Conservation (phyloP, 2,113 vertebrate genomes). For the Hystrix brachyura region DNA sequence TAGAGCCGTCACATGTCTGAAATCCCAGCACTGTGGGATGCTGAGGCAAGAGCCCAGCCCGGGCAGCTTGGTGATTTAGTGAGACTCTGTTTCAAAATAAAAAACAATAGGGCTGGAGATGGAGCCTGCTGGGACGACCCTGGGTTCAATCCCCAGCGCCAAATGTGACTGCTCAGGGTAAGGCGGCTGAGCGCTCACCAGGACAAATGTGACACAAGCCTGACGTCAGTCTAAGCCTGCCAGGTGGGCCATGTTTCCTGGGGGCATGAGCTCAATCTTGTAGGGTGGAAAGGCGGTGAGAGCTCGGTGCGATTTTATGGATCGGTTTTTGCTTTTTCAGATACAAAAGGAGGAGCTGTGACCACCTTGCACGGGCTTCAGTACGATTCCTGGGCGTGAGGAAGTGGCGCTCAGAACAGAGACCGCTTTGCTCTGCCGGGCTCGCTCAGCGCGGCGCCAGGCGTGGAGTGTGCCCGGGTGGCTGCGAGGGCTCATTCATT, state of each 20-base stretch:
- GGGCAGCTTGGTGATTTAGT: neutral
- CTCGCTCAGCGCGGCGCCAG: slow-evolving; percentile 46
- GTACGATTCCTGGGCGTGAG: neutral
- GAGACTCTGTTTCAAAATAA: neutral
- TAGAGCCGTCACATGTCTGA: neutral
- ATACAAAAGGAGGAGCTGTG: neutral
- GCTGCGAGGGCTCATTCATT: slow-evolving; percentile 79
- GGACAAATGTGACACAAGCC: neutral
- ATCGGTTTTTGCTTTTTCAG: slow-evolving; percentile 49
- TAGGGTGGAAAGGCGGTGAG: neutral
- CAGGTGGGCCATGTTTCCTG: neutral
- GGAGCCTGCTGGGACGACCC: neutral
- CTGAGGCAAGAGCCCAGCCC: neutral
- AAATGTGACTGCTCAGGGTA: neutral
- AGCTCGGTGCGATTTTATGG: neutral
- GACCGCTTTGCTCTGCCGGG: slow-evolving; percentile 21
- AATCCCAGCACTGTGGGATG: neutral
- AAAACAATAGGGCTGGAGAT: neutral
- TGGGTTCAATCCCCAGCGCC: neutral
- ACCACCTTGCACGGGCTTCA: neutral
- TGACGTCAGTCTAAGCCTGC: neutral
- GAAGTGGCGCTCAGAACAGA: neutral
- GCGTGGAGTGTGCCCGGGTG: slow-evolving; percentile 73
- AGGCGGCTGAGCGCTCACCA: neutral
- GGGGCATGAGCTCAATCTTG: neutral